These are phyloP conservation scores for Aromia moschata DNA, from an alignment of 2,888 invertebrate species.

Conservation along the genomic window DNA sequence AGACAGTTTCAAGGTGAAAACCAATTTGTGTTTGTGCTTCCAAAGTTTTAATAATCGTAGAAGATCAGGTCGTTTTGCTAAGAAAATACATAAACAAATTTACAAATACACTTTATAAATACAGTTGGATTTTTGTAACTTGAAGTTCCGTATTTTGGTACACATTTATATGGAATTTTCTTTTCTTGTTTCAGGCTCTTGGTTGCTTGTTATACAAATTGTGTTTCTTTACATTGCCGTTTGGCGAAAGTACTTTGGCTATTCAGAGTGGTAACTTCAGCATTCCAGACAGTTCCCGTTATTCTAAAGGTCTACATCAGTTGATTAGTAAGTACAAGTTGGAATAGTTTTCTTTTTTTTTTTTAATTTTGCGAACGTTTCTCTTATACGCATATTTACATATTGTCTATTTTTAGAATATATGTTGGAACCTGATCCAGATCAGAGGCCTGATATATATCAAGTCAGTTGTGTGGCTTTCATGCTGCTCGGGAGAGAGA, in stretches of 20 bases:
- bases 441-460: slow-evolving; percentile 85
- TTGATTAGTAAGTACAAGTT: slow-evolving; percentile 71
- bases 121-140: no score
- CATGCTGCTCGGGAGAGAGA: slow-evolving; percentile 73
- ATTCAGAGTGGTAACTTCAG: slow-evolving; percentile 89
- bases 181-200: slow-evolving; percentile 72
- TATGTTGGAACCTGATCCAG: slow-evolving; percentile 86
- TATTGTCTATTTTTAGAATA: slow-evolving; percentile 75
- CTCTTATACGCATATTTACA: no score
- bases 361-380: no score
- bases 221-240: slow-evolving; percentile 89
- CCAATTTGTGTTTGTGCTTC: no score
- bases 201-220: slow-evolving; percentile 90
- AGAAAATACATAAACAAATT: no score
- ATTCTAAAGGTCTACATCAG: slow-evolving; percentile 75
- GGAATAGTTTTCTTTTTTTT: no score
- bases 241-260: slow-evolving; percentile 91
- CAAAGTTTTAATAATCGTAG: no score
- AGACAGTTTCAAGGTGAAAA: no score
- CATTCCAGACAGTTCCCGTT: slow-evolving; percentile 83
- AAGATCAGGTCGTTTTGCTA: no score
- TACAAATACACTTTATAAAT: no score
- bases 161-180: no score
- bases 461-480: slow-evolving; percentile 83
- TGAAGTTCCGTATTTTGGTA: no score